Evolutionary conservation across 2,113 vertebrate species (phyloP), one percentile per base, ranked within the genome.

Genomic region (Emydura subglobosa): DNA sequence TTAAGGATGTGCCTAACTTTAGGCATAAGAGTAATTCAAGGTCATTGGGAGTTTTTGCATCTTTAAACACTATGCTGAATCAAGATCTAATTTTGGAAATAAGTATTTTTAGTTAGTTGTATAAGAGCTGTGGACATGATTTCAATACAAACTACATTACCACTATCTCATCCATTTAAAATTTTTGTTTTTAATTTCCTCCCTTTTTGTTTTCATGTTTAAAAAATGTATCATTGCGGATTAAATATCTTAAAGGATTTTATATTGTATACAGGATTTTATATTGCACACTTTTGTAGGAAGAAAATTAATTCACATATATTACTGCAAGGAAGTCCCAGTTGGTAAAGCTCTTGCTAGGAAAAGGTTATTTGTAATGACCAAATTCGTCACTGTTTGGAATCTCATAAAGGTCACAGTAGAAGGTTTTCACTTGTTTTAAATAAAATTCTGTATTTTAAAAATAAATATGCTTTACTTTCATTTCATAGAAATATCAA

Each of bases 401-500:
- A 98, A 97, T 97, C 97, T 97, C 90, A 87, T 98, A 98, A 99
- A 99, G 98, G 98, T 99, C 98, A 98, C 94, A 54, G 90, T 86
- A 97, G 97, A 98, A 98, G 89, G 92, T 96, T 98, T 98, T 97
- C 92, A 97, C 98, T 98, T 98, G 96, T 98, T 98, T 99, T 98
- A 98, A 98, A 98, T 98, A 98, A 98, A 98, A 98, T 97, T 98
- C 97, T 98, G 97, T 98, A 97, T 98, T 98, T 98, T 97, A 96
- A 97, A 98, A 98, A 98, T 98, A 98, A 98, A 98, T 96, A 98
- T 92, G 97, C 98, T 98, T 98, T 98, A 97, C 98, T 98, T 98
- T 98, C 97, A 98, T 98, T 98, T 98, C 98, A 98, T 98, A 98
- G 98, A 99, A 99, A 98, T 98, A 99, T 98, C 98, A 98, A 98